A percentile compares a stretch with the other conserved stretches of the same genome.
Conservation (phyloP, 2,888 invertebrate genomes). For the Tachina fera region DNA sequence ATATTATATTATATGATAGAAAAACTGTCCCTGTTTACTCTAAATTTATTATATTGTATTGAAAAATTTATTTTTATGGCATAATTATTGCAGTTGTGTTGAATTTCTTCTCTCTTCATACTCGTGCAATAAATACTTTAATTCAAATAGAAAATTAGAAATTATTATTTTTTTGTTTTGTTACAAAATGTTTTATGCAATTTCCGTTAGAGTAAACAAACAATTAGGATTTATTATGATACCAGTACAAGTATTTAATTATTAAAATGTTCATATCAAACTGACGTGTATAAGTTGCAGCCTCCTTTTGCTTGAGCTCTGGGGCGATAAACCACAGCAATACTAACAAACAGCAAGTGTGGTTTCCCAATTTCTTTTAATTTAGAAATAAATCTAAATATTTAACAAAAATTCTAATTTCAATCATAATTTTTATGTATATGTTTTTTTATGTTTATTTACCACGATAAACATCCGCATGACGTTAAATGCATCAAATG, state of each 20-base stretch:
- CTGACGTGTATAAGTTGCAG: background rate
- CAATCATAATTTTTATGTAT: constrained; percentile 63
- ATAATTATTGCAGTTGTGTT: too few relatives aligned
- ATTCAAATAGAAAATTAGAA: background rate
- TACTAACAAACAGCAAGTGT: constrained; percentile 3
- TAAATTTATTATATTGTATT: too few relatives aligned
- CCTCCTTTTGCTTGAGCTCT: background rate
- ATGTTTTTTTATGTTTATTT: constrained; percentile 45
- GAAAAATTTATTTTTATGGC: too few relatives aligned
- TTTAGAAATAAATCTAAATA: constrained; percentile 51
- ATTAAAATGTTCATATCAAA: constrained; percentile 19
- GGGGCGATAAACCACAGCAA: background rate
- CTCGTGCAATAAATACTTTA: background rate
- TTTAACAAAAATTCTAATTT: constrained; percentile 29
- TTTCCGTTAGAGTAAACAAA: constrained; percentile 34
- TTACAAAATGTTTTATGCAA: background rate
- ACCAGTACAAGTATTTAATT: background rate
- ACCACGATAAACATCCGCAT: constrained; percentile 59
- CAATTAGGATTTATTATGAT: constrained; percentile 25
- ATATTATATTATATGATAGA: too few relatives aligned
- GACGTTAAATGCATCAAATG: constrained; percentile 25
- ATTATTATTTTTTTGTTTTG: background rate
- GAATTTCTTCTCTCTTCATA: background rate
- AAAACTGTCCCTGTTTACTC: too few relatives aligned
- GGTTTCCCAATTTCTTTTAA: constrained; percentile 44